Base-by-base conservation (phyloP, 2,888 invertebrate genomes). In the Agrochola macilenta region DNA sequence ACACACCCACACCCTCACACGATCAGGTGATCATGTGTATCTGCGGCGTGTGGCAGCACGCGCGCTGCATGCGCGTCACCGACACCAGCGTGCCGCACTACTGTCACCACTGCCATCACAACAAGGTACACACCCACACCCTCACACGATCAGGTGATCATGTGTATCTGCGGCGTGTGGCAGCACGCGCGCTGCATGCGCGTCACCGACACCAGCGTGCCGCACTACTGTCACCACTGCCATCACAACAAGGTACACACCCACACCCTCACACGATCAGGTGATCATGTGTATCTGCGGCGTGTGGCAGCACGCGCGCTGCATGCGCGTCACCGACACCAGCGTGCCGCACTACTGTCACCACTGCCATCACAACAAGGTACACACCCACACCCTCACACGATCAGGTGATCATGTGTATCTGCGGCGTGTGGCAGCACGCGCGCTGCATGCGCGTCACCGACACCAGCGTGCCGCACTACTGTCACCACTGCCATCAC, bases 141-240 rank as follows among this genome's bases (percentile, higher is more conserved):
- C 46, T 46, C 17, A 17, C 20, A 20, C 43, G 43, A 11, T 9
- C 43, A 43, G 11, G 43, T 43, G n/a, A n/a, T n/a, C n/a, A n/a
- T n/a, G n/a, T n/a, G 43, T 43, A 43, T 1, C 43, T 43, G 43
- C 43, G 43, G 43, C 43, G 43, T 43, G 43, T 43, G 86, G 86
- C 86, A 99, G 93, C 99, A 99, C 94, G 98, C 98, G 89, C 98
- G 99, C 92, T 99, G 99, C 93, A 98, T 94, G 92, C 92, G 92
- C 30, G 93, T 93, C 65, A 89, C 89, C 64, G 94, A 93, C 88
- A 92, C 92, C 65, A 84, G 92, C 93, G 97, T 98, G 89, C 97
- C 98, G 82, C 49, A 49, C 49, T 17, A 17, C 49, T 49, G 49
- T 17, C 49, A 49, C 49, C 49, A 49, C 49, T 49, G 49, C 49